Evolutionary conservation across 2,888 invertebrate species (phyloP), one percentile per base, ranked within the genome.

Genomic region (Watsonalla cultraria): DNA sequence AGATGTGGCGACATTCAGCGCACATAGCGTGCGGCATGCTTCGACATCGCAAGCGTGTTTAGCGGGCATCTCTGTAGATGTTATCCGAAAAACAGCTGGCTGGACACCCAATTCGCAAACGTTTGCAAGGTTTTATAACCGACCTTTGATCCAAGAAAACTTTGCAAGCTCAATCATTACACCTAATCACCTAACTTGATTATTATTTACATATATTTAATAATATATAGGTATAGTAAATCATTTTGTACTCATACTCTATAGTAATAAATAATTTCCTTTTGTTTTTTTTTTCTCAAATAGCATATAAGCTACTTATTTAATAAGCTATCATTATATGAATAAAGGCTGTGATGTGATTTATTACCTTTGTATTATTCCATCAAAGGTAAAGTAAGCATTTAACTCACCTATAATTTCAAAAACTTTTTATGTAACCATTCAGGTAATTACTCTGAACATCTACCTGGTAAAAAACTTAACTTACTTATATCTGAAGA

Each of bases 1-100:
- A 5, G 55, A 58, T 35, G 52, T 53, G 2, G 33, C 47, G 7
- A 14, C 49, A 14, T 58, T 58, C 8, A 51, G 55, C n/a, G 58
- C 48, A n/a, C n/a, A n/a, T n/a, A n/a, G n/a, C n/a, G n/a, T n/a
- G n/a, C n/a, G n/a, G n/a, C n/a, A n/a, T n/a, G 58, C 58, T n/a
- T 42, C 52, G 35, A 58, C 55, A 2, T 55, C 55, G 5, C 49
- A 53, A 5, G 62, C 60, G n/a, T 45, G 45, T 45, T 50, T 57
- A 11, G 53, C 56, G 8, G 59, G 57, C 0, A 53, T 60, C 14
- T 34, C 35, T 34, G 33, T 60, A 8, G 60, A 60, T 7, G 51
- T 39, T 0, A 63, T 60, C 8, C 42, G 59, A 9, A 59, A 58
- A 33, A 53, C 59, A 0, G 62, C 62, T 6, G 58, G 61, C 8